Percentiles rank a stretch among this genome's conserved stretches.
phyloP scores from a whole-genome alignment of 1,140 invertebrate species.

The Luehdorfia chinensis region DNA sequence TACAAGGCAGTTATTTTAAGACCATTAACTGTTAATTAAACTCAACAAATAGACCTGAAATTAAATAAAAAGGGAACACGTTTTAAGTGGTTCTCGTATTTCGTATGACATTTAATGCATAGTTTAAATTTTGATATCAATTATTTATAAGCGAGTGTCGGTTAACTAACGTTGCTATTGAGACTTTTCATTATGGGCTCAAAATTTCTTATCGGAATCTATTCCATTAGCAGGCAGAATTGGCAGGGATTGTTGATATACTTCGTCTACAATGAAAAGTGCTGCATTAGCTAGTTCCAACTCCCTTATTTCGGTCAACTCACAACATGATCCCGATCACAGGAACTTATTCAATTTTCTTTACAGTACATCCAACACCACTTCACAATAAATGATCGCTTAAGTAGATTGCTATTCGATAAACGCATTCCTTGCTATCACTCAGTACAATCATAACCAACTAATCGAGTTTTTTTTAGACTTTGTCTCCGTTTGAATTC shows the following conservation, averaged over 20 bases:
- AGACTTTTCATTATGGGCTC: constrained; percentile 57
- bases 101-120: too few species aligned
- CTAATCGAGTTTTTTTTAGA: too few species aligned
- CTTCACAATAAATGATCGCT: constrained; percentile 34
- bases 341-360: constrained; percentile 20
- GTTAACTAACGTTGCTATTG: constrained; percentile 15
- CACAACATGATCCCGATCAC: constrained; percentile 13
- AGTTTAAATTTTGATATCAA: constrained; percentile 18
- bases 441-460: too few species aligned
- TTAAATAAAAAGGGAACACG: too few species aligned
- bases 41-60: too few species aligned
- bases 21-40: too few species aligned
- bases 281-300: constrained; percentile 16
- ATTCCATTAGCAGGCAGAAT: constrained; percentile 21
- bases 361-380: constrained; percentile 31
- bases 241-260: constrained; percentile 36
- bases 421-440: constrained; percentile 14
- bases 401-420: constrained; percentile 30
- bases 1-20: constrained; percentile 1
- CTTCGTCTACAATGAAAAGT: constrained; percentile 58
- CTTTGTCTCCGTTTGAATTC: too few species aligned
- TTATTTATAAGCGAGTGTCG: constrained; percentile 8
- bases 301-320: constrained; percentile 7
- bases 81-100: too few species aligned
- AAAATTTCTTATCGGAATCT: constrained; percentile 26